Evolutionary conservation across 2,888 invertebrate genomes (phyloP), one percentile per base, ranked within the genome.

Genomic region (Habroteleia sp.): DNA sequence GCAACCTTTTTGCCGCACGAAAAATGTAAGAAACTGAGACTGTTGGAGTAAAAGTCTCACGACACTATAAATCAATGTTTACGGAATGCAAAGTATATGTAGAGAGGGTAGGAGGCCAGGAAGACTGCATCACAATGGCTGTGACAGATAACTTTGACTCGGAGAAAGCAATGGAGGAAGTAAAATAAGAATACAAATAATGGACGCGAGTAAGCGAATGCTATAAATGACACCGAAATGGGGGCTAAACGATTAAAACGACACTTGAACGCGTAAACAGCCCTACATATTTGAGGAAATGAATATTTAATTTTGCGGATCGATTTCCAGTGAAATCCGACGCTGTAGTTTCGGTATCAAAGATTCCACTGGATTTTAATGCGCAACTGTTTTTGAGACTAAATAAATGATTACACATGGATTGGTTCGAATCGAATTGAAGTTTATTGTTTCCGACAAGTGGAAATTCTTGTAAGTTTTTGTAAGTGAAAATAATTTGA

Each of bases 1-100:
- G 48, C 35, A 23, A 11, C 56, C 50, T 69, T 69, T 50, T 44
- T 33, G 31, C 46, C 20, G 25, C 8, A 31, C 41, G 42, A n/a
- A 60, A 69, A 35, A 60, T 58, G 60, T 46, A 60, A 42, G 44
- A 27, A 52, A 44, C 60, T 44, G 60, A 60, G 60, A 60, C 50
- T 69, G 60, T 69, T 58, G 48, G 48, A 48, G 39, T 48, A 46
- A 58, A 68, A 68, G 68, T 58, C 68, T 31, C 17, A 48, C 46
- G 46, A 69, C 60, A 37, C 48, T 56, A 68, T 68, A 68, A 68
- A 68, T 68, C 66, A 68, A 68, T 68, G 66, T 68, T 68, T 68
- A 33, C 48, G 20, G 50, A 44, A 29, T 27, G 29, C 29, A 41
- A 41, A 68, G 42, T 41, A 29, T 48, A 56, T 50, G 29, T 62